A percentile compares a stretch with the other conserved stretches of the same genome.
Conservation (phyloP, 2,888 invertebrate species). For the Oxytorus armatus region DNA sequence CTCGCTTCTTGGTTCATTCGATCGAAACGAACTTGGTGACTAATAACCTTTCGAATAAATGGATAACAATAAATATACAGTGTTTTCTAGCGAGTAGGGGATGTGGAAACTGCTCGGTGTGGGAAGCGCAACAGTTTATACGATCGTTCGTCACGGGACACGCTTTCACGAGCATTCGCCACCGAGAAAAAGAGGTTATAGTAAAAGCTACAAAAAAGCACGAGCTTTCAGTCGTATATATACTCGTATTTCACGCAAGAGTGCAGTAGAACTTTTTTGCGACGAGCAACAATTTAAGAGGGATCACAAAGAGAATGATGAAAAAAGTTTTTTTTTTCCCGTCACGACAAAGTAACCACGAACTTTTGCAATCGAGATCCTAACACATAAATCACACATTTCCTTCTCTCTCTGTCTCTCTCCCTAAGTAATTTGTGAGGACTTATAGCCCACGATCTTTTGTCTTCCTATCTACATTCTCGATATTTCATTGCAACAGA, state of each 20-base stretch:
- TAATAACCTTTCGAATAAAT: constrained; percentile 4
- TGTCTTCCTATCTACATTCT: no score
- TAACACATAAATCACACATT: neutral
- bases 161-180: constrained; percentile 50
- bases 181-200: constrained; percentile 23
- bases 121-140: constrained; percentile 63
- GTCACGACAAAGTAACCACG: neutral
- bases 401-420: neutral
- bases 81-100: neutral
- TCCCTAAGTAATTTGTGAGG: no score
- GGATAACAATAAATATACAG: constrained; percentile 30
- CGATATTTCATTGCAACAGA: no score
- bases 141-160: constrained; percentile 60
- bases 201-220: constrained; percentile 1
- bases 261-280: no score
- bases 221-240: neutral
- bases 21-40: neutral
- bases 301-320: neutral
- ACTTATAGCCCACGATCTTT: no score
- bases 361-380: constrained; percentile 14
- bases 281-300: constrained; percentile 47
- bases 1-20: no score
- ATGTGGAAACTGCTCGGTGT: constrained; percentile 22
- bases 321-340: constrained; percentile 3
- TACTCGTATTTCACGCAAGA: constrained; percentile 1